Evolutionary conservation across 2,113 vertebrate species (phyloP).

Genomic region (Macquaria australasica): DNA sequence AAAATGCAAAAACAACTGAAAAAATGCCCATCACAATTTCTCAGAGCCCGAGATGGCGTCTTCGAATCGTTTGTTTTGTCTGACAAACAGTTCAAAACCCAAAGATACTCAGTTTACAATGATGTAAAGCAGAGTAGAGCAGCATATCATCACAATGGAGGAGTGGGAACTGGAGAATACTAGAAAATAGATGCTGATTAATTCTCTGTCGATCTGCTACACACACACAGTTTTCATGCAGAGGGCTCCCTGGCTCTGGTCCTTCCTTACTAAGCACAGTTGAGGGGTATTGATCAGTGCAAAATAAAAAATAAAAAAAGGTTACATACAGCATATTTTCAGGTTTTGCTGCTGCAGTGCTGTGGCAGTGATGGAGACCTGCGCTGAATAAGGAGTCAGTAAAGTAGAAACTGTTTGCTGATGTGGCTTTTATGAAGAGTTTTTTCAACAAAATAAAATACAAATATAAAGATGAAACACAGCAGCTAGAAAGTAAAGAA

Average conservation of each 20-base stretch:
- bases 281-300: slow-evolving; percentile 26
- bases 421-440: neutral
- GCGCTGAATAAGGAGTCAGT: slow-evolving; percentile 32
- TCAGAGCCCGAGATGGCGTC: neutral
- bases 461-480: neutral
- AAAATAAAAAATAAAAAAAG: slow-evolving; percentile 30
- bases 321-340: slow-evolving; percentile 51
- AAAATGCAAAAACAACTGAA: neutral
- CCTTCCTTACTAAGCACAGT: slow-evolving; percentile 48
- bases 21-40: too few relatives aligned
- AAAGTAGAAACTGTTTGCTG: slow-evolving; percentile 29
- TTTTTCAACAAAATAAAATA: neutral
- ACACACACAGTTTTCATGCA: slow-evolving; percentile 12
- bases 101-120: neutral
- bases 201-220: neutral
- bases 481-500: neutral
- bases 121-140: neutral
- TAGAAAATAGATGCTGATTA: neutral
- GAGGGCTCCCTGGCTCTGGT: slow-evolving; percentile 34
- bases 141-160: slow-evolving; percentile 9
- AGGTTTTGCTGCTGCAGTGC: slow-evolving; percentile 43
- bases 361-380: slow-evolving; percentile 37
- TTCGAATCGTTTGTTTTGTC: neutral
- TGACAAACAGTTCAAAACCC: neutral
- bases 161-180: neutral